Percentiles rank a stretch among this genome's conserved stretches.
phyloP scores from a whole-genome alignment of 2,888 invertebrate genomes.

The Acleris laterana region DNA sequence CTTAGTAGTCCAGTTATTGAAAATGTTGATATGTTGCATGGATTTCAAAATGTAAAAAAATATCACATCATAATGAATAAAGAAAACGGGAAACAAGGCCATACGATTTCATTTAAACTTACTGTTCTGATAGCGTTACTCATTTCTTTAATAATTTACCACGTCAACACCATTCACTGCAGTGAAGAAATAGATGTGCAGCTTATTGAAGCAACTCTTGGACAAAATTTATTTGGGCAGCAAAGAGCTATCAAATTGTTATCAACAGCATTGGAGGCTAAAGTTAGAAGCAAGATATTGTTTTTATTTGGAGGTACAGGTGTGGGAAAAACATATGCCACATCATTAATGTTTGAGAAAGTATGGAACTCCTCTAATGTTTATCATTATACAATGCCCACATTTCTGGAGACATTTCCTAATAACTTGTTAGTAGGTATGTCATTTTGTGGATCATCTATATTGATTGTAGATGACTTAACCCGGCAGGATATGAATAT shows the following conservation, averaged over 20 bases:
- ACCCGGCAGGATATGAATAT: conserved; percentile 54
- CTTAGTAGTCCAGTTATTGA: conserved; percentile 12
- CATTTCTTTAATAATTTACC: conserved; percentile 53
- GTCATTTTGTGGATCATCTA: conserved; percentile 61
- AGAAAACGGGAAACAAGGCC: conserved; percentile 41
- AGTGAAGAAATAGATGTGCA: conserved; percentile 52
- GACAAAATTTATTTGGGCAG: conserved; percentile 66
- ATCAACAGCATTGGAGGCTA: conserved; percentile 52
- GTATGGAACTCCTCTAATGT: conserved; percentile 63
- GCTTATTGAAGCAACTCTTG: conserved; percentile 50
- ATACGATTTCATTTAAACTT: conserved; percentile 42
- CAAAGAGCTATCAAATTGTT: conserved; percentile 55
- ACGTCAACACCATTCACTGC: conserved; percentile 57
- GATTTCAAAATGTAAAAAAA: conserved; percentile 47
- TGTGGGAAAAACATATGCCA: conserved; percentile 72
- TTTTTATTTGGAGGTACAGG: conserved; percentile 76
- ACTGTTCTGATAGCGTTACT: conserved; percentile 43
- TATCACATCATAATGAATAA: conserved; percentile 51
- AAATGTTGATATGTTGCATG: not conserved
- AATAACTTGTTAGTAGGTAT: conserved; percentile 66
- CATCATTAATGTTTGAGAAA: conserved; percentile 62
- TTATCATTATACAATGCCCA: conserved; percentile 75
- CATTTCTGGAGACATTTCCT: conserved; percentile 60
- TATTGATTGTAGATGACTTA: conserved; percentile 71
- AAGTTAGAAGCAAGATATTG: conserved; percentile 60